These are phyloP conservation scores for Dasyurus viverrinus DNA, from an alignment of 2,113 vertebrate genomes.

Conservation along the genomic window DNA sequence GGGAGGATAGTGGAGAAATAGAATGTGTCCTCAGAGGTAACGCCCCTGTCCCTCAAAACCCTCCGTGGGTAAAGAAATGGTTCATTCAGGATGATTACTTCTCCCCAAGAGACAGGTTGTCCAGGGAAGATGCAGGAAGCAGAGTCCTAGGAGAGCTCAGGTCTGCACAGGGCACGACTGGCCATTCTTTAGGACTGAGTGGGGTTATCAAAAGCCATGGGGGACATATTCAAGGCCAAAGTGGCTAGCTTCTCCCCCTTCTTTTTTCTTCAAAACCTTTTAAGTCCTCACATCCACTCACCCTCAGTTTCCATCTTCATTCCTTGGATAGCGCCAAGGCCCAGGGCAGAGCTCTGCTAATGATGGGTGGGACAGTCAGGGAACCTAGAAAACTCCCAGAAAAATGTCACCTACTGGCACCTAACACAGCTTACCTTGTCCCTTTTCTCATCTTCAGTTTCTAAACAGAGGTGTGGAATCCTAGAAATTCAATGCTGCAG, in stretches of 20 bases:
- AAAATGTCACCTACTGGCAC: neutral
- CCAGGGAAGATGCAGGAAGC: neutral
- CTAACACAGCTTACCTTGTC: neutral
- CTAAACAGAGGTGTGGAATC: neutral
- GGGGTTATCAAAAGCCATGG: neutral
- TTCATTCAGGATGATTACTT: neutral
- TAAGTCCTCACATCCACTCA: neutral
- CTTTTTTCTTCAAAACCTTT: neutral
- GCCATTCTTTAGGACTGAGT: neutral
- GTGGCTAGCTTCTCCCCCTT: neutral
- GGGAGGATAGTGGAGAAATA: neutral
- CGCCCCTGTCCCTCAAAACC: neutral
- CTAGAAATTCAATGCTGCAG: neutral
- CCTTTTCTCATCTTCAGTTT: neutral
- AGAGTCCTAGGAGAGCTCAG: neutral
- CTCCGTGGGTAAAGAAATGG: neutral
- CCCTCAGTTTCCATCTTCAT: neutral
- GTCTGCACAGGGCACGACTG: neutral
- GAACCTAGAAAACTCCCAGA: neutral
- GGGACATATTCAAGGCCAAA: neutral
- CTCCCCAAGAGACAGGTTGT: neutral
- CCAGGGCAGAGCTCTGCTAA: neutral
- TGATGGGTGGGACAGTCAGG: neutral
- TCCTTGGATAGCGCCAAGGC: neutral
- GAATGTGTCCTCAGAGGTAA: neutral